Conservation (phyloP, 2,113 vertebrate species). For the Trochalopteron elliotii region DNA sequence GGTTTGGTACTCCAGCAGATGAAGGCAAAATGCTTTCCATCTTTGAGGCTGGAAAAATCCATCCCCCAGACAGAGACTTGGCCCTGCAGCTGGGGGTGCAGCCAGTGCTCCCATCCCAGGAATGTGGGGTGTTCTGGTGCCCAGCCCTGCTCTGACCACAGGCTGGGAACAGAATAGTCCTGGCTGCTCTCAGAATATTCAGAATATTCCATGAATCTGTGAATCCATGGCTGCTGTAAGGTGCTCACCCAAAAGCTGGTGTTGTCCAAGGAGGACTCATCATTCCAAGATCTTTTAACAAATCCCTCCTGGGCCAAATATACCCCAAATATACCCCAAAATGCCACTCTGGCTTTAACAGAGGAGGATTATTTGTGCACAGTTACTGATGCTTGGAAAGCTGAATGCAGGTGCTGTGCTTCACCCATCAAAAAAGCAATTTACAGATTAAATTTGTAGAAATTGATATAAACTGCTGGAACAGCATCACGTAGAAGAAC, state of each 20-base stretch:
- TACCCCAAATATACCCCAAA: neutral
- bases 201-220: neutral
- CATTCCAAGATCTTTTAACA: neutral
- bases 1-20: neutral
- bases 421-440: neutral
- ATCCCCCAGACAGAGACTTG: accelerated
- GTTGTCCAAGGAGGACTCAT: neutral
- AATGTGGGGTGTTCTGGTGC: neutral
- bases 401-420: neutral
- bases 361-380: neutral
- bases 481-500: neutral
- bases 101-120: neutral
- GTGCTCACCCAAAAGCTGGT: neutral
- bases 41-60: neutral
- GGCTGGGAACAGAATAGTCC: neutral
- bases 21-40: neutral
- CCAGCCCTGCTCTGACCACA: neutral
- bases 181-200: neutral
- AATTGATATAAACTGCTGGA: neutral
- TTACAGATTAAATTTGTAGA: neutral
- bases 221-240: neutral
- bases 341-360: neutral
- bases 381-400: neutral
- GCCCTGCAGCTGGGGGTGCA: accelerated
- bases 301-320: neutral